A percentile compares a stretch with the other conserved stretches of the same genome.
phyloP scores from a whole-genome alignment of 2,888 invertebrate genomes.

The Lochmaea capreae region DNA sequence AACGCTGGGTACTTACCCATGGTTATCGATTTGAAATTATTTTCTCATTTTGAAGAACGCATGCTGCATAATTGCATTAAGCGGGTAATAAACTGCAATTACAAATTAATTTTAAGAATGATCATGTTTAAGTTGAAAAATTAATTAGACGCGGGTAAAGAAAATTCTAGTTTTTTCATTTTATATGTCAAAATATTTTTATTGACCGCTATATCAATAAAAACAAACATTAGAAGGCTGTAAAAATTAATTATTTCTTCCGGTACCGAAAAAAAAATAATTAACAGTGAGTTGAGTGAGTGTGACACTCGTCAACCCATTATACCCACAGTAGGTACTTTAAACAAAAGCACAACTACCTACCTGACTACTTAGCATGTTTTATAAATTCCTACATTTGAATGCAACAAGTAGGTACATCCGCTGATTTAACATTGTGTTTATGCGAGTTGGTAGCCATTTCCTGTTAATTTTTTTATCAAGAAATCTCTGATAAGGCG shows the following conservation, averaged over 20 bases:
- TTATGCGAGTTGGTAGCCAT: slow-evolving; percentile 35
- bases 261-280: slow-evolving; percentile 19
- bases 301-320: slow-evolving; percentile 19
- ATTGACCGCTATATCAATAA: too few species aligned
- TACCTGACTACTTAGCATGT: slow-evolving; percentile 41
- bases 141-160: too few species aligned
- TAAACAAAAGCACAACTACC: slow-evolving; percentile 34
- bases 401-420: slow-evolving; percentile 44
- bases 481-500: slow-evolving; percentile 16
- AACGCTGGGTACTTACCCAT: too few species aligned
- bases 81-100: too few species aligned
- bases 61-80: too few species aligned
- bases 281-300: slow-evolving; percentile 7
- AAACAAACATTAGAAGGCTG: too few species aligned
- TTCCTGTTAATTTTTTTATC: slow-evolving; percentile 43
- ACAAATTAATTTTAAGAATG: too few species aligned
- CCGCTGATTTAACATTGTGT: slow-evolving; percentile 42
- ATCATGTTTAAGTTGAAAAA: too few species aligned
- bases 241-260: not conserved
- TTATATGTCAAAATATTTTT: too few species aligned
- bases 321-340: slow-evolving; percentile 15
- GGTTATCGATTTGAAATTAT: too few species aligned
- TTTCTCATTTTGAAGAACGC: too few species aligned
- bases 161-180: too few species aligned
- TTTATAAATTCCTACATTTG: slow-evolving; percentile 40